Evolutionary conservation across 2,888 invertebrate genomes (phyloP), one percentile per base, ranked within the genome.

Genomic region (Blera fallax): DNA sequence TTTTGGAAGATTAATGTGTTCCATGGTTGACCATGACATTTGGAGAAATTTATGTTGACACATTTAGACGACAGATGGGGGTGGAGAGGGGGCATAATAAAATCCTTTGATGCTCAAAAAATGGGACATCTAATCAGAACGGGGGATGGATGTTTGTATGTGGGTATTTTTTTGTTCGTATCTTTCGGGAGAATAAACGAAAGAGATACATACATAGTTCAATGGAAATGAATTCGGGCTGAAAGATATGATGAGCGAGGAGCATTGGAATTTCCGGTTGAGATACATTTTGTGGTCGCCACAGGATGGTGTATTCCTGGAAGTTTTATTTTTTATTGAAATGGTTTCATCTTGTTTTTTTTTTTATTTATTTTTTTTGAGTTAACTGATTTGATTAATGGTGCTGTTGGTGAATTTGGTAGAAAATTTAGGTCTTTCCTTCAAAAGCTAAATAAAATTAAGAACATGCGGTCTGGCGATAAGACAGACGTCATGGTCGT

Each of bases 31-130:
- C 80, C 84, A 56, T 84, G 84, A 80, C 84, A 84, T 74, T 84
- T 76, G 52, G 65, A 70, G 80, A 79, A 80, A 84, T 84, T 80
- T 84, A 84, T 84, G 84, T 76, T 76, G 84, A 84, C 84, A 84
- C 65, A 84, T 74, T 79, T 69, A 79, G 60, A 67, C 48, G 43
- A 50, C 3, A 34, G 27, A 10, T 21, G 50, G 29, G 10, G 64
- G 56, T 24, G 14, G 21, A 43, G 29, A 10, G 64, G 48, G 34
- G 56, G 7, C n/a, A n/a, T 21, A 69, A 43, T 29, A 14, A 43
- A 78, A 64, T 70, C 78, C 56, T 70, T 62, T 62, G 56, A 62
- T 43, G 34, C 16, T 67, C 24, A 27, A 32, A 43, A 67, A 34
- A 37, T 78, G 78, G 78, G 69, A 70, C 69, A 70, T 78, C 78